A percentile compares a stretch with the other conserved stretches of the same genome.
These are phyloP conservation scores for Portevinia maculata DNA, from an alignment of 2,888 invertebrate species.

Conservation along the genomic window DNA sequence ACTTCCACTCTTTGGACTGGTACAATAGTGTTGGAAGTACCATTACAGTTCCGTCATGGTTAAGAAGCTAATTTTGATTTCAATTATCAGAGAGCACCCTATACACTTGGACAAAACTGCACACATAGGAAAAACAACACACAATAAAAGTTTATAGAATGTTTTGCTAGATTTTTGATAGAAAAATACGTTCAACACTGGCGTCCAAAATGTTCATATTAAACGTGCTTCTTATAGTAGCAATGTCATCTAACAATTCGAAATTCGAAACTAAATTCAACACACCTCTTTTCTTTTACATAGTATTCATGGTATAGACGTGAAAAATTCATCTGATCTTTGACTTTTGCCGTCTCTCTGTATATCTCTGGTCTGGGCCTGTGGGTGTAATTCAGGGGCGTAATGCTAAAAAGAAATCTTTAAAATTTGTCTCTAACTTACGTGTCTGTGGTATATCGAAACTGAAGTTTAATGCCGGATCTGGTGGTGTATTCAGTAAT, in stretches of 20 bases:
- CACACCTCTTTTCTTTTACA: conserved; percentile 61
- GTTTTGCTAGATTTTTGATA: neutral
- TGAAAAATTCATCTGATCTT: conserved; percentile 72
- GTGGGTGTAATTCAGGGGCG: conserved; percentile 67
- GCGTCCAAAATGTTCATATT: conserved; percentile 17
- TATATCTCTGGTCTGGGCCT: conserved; percentile 67
- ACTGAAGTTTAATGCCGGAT: conserved; percentile 81
- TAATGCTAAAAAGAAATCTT: conserved; percentile 61
- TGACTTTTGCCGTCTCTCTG: conserved; percentile 68
- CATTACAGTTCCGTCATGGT: no score
- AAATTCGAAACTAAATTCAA: conserved; percentile 60
- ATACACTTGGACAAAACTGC: conserved; percentile 50
- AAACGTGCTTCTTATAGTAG: conserved; percentile 28
- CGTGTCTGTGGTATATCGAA: conserved; percentile 81
- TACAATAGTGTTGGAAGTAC: no score
- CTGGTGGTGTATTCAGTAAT: conserved; percentile 81
- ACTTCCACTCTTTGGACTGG: no score
- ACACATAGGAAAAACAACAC: conserved; percentile 24
- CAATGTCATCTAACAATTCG: conserved; percentile 43
- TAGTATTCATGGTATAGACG: conserved; percentile 51
- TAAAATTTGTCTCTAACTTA: conserved; percentile 76
- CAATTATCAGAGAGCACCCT: neutral
- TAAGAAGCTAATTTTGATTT: no score
- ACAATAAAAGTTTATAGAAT: conserved; percentile 12
- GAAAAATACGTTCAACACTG: conserved; percentile 28